Evolutionary conservation across 1,140 invertebrate genomes (phyloP).

Genomic region (Doryteuthis pealeii): DNA sequence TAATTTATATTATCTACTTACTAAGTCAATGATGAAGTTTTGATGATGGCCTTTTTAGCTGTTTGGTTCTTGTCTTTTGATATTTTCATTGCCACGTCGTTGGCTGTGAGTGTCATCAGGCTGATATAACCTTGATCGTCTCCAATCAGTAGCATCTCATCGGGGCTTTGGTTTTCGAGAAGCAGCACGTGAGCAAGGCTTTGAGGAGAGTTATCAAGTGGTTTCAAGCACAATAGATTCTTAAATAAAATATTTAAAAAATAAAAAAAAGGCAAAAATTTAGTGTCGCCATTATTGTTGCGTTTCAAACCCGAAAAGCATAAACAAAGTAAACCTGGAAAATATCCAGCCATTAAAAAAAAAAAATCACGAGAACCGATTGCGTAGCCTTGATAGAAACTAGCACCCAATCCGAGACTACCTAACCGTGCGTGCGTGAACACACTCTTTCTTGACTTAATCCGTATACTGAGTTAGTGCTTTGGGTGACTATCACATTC

Average conservation of each 20-base stretch:
- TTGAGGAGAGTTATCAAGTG: conserved; percentile 54
- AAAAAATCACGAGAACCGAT: too few relatives aligned
- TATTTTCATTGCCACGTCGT: conserved; percentile 55
- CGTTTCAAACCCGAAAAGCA: too few relatives aligned
- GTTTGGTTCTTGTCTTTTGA: conserved; percentile 42
- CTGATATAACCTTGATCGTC: conserved; percentile 58
- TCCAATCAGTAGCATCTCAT: conserved; percentile 54
- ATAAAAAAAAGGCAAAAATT: too few relatives aligned
- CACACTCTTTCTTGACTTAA: too few relatives aligned
- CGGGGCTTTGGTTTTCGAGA: conserved; percentile 32
- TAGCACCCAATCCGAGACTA: too few relatives aligned
- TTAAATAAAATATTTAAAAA: too few relatives aligned
- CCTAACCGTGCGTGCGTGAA: too few relatives aligned
- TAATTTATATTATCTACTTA: conserved; percentile 28
- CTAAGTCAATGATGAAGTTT: conserved; percentile 45
- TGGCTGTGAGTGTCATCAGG: conserved; percentile 46
- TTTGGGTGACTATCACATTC: too few relatives aligned
- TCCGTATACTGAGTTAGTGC: too few relatives aligned
- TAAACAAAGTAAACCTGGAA: conserved; percentile 10
- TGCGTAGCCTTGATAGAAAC: too few relatives aligned
- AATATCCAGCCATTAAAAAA: too few relatives aligned
- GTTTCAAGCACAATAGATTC: conserved; percentile 54
- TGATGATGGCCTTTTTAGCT: conserved; percentile 39
- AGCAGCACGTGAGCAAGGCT: conserved; percentile 43
- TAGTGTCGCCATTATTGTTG: too few relatives aligned